These are phyloP conservation scores for Lemur catta DNA, from an alignment of 2,797 vertebrate species.

Conservation along the genomic window DNA sequence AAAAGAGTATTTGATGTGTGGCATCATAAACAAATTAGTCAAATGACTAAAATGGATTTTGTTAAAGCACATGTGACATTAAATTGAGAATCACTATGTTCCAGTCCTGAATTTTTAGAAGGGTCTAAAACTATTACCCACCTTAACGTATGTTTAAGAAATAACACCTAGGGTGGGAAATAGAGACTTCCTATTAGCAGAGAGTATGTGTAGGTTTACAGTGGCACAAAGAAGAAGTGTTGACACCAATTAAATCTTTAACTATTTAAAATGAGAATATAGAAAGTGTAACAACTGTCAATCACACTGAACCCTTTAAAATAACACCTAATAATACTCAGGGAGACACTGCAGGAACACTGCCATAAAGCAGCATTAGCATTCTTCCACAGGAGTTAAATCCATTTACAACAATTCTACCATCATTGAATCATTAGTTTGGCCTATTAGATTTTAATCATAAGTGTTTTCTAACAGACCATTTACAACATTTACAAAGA, in stretches of 20 bases:
- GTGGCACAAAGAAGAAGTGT: neutral
- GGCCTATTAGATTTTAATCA: neutral
- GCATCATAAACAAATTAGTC: neutral
- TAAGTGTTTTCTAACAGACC: neutral
- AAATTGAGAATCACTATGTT: neutral
- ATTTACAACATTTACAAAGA: neutral
- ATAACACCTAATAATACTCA: neutral
- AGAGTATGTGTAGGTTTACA: neutral
- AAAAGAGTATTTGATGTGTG: neutral
- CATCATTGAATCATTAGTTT: neutral
- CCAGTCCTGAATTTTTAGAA: neutral
- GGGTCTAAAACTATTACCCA: neutral
- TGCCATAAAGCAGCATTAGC: neutral
- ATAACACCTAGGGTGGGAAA: neutral
- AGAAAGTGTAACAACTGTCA: neutral
- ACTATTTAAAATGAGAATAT: neutral
- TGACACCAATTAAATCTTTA: neutral
- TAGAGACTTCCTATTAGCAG: neutral
- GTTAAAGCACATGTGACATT: neutral
- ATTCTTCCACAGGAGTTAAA: neutral
- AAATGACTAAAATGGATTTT: conserved; percentile 11
- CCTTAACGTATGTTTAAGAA: neutral
- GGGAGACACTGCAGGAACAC: neutral
- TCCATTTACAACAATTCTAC: neutral
- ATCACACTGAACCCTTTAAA: neutral